Conservation (phyloP, 2,113 vertebrate genomes). For the Chaenogobius annularis region DNA sequence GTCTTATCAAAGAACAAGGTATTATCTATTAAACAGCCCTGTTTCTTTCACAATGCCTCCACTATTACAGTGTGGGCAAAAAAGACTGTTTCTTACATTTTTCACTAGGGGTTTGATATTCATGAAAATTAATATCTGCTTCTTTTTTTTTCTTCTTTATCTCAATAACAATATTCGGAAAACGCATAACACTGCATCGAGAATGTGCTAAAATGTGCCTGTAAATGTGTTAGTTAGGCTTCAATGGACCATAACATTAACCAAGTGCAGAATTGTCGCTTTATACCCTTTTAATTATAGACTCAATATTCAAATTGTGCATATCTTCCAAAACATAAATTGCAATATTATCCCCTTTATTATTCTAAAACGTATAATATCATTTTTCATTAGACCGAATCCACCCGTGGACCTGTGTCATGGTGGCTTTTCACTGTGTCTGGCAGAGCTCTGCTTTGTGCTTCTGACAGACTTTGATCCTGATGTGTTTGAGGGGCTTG, state of each 20-base stretch:
- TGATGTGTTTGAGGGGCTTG: slow-evolving; percentile 53
- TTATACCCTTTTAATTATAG: no score
- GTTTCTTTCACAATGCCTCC: not conserved
- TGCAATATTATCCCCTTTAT: not conserved
- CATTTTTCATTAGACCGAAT: not conserved
- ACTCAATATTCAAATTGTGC: not conserved
- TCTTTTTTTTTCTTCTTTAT: no score
- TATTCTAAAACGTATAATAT: not conserved
- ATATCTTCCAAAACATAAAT: no score
- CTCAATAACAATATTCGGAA: not conserved
- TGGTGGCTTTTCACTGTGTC: not conserved
- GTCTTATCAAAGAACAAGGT: not conserved
- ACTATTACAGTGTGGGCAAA: not conserved
- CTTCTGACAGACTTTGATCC: slow-evolving; percentile 55
- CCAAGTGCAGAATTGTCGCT: no score
- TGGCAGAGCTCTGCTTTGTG: slow-evolving; percentile 27
- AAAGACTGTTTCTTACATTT: not conserved
- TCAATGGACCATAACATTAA: no score
- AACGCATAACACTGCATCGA: not conserved
- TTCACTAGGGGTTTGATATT: no score
- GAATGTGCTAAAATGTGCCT: no score
- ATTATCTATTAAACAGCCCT: no score
- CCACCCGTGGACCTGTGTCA: not conserved
- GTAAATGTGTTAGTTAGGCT: no score
- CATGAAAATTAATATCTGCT: no score